Base-by-base conservation (phyloP, 2,797 vertebrate species). In the Thalassophryne amazonica region DNA sequence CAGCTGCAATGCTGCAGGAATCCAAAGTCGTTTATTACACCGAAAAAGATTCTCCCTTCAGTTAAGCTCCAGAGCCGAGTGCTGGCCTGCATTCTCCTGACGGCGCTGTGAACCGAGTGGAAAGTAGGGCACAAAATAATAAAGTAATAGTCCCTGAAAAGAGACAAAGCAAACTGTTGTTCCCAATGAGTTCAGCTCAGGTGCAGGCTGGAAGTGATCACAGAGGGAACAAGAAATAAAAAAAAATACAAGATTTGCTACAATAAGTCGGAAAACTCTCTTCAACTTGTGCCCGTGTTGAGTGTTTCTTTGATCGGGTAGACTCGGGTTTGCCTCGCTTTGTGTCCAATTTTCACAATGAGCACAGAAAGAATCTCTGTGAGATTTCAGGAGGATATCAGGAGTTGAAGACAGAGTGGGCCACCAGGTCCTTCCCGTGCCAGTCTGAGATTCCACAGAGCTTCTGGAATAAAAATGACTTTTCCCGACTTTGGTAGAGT, bases 21-120 rank as follows among this genome's bases (percentile, higher is more conserved):
- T 75, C 65, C 54, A 47, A 39, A 52, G 58, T 37, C 20, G 9
- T 72, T 72, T 60, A 69, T 53, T 50, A 41, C 58, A 29, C 35
- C 4, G 20, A 68, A 79, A 73, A 40, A 46, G 42, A 65, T 80
- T 80, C 75, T 73, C 78, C 29, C 69, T 65, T 78, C 64, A 61
- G 59, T 81, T 60, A 70, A 21, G 40, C 71, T 58, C 4, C 34
- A 4, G 43, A 52, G 50, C 13, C 4, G 31, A 6, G 47, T 0
- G 28, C 38, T 50, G 50, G 23, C 25, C 52, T 15, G 50, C 45
- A 33, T 60, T 59, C 51, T 23, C 64, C 38, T 51, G 53, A 60
- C 60, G 50, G 64, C 43, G 8, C 17, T 15, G 39, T 13, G 20
- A 40, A 45, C 30, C 7, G 3, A 8, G 14, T 15, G 28, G 41